Evolutionary conservation across 2,113 vertebrate genomes (phyloP).

Genomic region (Mus musculus): DNA sequence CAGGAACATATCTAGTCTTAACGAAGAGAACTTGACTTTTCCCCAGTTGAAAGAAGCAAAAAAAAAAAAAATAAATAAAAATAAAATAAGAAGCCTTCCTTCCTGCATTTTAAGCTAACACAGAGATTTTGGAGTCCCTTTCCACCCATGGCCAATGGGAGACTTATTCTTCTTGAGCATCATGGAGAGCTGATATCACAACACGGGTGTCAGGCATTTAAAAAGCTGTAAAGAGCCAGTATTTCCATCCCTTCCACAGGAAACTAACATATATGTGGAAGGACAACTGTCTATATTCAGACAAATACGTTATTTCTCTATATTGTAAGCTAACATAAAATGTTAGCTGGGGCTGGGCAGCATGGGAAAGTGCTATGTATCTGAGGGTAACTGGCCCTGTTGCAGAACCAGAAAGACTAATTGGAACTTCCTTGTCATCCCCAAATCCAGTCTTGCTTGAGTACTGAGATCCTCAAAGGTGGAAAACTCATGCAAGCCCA

Average conservation of each 20-base stretch:
- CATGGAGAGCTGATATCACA: slow-evolving; percentile 6
- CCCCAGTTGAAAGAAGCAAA: not conserved
- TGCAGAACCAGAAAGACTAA: slow-evolving; percentile 21
- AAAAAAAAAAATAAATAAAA: not conserved
- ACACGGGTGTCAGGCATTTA: slow-evolving; percentile 27
- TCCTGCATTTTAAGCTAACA: slow-evolving; percentile 22
- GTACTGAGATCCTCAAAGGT: slow-evolving; percentile 43
- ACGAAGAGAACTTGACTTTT: slow-evolving; percentile 44
- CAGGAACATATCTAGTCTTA: slow-evolving; percentile 45
- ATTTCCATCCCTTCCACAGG: slow-evolving; percentile 18
- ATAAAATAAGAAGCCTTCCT: not conserved
- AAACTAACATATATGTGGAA: slow-evolving; percentile 34
- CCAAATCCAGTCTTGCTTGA: slow-evolving; percentile 55
- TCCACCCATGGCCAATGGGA: slow-evolving; percentile 19
- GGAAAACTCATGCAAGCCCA: slow-evolving; percentile 52
- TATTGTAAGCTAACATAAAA: slow-evolving; percentile 54
- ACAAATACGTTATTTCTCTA: slow-evolving; percentile 32
- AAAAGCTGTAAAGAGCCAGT: slow-evolving; percentile 5
- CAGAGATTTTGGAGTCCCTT: slow-evolving; percentile 32
- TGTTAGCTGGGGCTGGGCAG: not conserved
- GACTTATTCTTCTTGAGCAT: slow-evolving; percentile 44
- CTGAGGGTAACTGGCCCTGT: slow-evolving; percentile 16
- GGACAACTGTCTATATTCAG: not conserved
- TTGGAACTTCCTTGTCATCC: slow-evolving; percentile 40
- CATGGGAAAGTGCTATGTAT: not conserved